A percentile compares a stretch with the other conserved stretches of the same genome.
phyloP scores from a whole-genome alignment of 2,113 vertebrate species.

The Gallinago media region DNA sequence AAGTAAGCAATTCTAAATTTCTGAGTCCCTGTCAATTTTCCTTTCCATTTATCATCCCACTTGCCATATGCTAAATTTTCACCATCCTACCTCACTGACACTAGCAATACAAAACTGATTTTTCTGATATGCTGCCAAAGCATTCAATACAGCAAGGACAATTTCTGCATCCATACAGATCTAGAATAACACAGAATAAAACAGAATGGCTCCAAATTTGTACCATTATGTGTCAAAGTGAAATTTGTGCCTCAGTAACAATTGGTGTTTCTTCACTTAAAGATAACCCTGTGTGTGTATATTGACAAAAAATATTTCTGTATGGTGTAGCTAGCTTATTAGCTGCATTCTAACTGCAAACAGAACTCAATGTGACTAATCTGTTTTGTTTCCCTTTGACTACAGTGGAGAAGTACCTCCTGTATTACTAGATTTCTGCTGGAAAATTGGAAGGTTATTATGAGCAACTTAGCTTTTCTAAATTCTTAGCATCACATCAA shows the following conservation, averaged over 20 bases:
- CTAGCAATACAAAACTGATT: background rate
- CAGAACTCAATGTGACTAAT: background rate
- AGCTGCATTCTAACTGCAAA: background rate
- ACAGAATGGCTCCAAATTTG: background rate
- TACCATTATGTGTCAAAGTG: background rate
- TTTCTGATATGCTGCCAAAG: background rate
- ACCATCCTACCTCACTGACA: background rate
- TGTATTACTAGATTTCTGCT: background rate
- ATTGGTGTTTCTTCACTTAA: background rate
- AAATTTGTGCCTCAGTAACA: background rate
- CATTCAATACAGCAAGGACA: background rate
- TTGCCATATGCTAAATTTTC: background rate
- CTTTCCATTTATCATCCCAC: slow-evolving; percentile 23
- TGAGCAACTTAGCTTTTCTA: background rate
- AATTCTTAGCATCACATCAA: background rate
- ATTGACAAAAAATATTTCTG: background rate
- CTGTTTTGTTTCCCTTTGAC: background rate
- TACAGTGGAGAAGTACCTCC: background rate
- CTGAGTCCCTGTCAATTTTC: background rate
- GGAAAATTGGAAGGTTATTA: background rate
- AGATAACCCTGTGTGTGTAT: background rate
- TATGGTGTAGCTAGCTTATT: background rate
- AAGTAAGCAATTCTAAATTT: background rate
- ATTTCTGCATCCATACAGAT: background rate
- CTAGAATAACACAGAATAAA: background rate